These are phyloP conservation scores for Bucco capensis DNA, from an alignment of 2,113 vertebrate genomes.

Conservation along the genomic window DNA sequence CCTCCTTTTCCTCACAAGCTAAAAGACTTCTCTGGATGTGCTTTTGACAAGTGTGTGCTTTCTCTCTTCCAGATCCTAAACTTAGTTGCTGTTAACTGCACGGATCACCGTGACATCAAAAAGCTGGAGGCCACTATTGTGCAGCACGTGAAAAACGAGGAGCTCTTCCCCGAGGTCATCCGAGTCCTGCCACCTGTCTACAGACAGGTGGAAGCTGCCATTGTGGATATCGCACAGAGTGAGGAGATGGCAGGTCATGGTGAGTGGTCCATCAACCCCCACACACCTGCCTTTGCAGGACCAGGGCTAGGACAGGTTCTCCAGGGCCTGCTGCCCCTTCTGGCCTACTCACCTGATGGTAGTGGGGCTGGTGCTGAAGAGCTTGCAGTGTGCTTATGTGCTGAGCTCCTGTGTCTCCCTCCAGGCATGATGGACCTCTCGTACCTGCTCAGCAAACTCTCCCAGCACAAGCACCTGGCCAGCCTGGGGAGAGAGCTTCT, in stretches of 20 bases:
- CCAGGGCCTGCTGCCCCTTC: neutral
- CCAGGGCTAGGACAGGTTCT: accelerated
- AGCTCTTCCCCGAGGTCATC: constrained; percentile 57
- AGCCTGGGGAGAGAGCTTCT: constrained; percentile 41
- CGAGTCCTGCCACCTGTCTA: constrained; percentile 55
- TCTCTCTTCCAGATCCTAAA: constrained; percentile 44
- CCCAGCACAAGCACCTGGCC: neutral
- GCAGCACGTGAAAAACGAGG: constrained; percentile 35
- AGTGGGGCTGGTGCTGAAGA: neutral
- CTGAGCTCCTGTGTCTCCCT: neutral
- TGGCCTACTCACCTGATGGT: neutral
- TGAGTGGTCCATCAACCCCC: neutral
- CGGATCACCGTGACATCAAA: neutral
- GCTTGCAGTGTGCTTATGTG: neutral
- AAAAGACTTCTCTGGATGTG: neutral
- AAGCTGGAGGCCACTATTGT: constrained; percentile 33
- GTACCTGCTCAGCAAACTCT: constrained; percentile 50
- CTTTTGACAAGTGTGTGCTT: neutral
- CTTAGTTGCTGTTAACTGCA: constrained; percentile 43
- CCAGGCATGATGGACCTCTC: constrained; percentile 67
- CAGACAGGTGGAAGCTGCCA: constrained; percentile 60
- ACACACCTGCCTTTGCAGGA: neutral
- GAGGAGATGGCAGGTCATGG: constrained; percentile 58
- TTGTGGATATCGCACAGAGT: neutral
- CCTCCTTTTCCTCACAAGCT: neutral